phyloP scores from a whole-genome alignment of 2,888 invertebrate genomes.

The Punctoribates punctum region DNA sequence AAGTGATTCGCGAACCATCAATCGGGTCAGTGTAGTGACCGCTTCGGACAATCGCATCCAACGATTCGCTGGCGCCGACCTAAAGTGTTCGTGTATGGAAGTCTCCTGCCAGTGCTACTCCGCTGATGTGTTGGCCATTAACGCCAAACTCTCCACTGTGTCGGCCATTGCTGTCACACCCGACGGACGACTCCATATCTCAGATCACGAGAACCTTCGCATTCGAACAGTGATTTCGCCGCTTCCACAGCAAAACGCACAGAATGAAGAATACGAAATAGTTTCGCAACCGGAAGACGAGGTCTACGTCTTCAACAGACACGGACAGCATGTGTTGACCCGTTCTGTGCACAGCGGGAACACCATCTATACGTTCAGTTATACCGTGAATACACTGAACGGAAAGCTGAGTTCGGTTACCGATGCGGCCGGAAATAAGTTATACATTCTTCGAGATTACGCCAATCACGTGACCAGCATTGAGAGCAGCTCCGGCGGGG shows the following conservation, averaged over 20 bases:
- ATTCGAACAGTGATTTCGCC: constrained; percentile 61
- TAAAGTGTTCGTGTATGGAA: constrained; percentile 55
- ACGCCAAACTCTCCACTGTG: constrained; percentile 54
- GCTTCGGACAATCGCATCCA: constrained; percentile 54
- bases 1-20: constrained; percentile 70
- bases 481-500: constrained; percentile 56
- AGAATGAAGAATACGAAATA: constrained; percentile 79
- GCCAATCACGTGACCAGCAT: constrained; percentile 68
- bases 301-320: constrained; percentile 82
- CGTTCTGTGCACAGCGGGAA: constrained; percentile 80
- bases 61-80: constrained; percentile 54
- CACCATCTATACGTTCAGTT: constrained; percentile 88
- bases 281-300: constrained; percentile 90
- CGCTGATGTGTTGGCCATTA: constrained; percentile 53
- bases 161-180: constrained; percentile 83
- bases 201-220: constrained; percentile 68
- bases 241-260: constrained; percentile 69
- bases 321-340: constrained; percentile 93
- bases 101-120: constrained; percentile 54
- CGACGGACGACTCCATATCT: constrained; percentile 90
- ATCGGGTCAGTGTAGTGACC: constrained; percentile 53
- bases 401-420: constrained; percentile 78
- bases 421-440: constrained; percentile 80
- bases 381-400: constrained; percentile 66
- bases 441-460: constrained; percentile 85